These are phyloP conservation scores for Formica aserva DNA, from an alignment of 2,888 invertebrate species.

Conservation along the genomic window DNA sequence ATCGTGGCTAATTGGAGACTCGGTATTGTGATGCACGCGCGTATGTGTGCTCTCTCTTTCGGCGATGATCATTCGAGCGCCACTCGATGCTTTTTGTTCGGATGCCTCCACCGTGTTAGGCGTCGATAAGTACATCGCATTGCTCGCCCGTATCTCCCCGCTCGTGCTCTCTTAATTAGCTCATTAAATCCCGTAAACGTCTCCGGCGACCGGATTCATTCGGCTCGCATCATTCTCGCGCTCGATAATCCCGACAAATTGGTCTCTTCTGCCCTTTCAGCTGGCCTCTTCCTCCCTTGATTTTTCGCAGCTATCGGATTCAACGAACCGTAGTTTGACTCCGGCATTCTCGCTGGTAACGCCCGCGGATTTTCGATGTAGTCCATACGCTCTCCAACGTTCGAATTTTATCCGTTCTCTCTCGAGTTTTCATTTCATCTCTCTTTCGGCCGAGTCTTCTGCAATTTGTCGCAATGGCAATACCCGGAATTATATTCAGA, in stretches of 20 bases:
- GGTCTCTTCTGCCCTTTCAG: conserved; percentile 67
- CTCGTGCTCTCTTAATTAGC: conserved; percentile 79
- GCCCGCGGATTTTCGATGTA: conserved; percentile 42
- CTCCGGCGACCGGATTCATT: conserved; percentile 38
- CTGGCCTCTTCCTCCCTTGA: conserved; percentile 61
- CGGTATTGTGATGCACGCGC: conserved; percentile 78
- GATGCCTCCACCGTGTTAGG: conserved; percentile 69
- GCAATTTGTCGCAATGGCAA: conserved; percentile 40
- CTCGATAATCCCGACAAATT: conserved; percentile 67
- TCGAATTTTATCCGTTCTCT: conserved; percentile 9
- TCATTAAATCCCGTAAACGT: conserved; percentile 79
- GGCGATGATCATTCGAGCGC: conserved; percentile 78
- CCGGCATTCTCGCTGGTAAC: conserved; percentile 27
- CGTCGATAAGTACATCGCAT: conserved; percentile 68
- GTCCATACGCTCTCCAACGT: conserved; percentile 35
- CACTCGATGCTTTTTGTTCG: conserved; percentile 78
- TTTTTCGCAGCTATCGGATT: conserved; percentile 66
- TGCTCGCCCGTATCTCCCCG: conserved; percentile 58
- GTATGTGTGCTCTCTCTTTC: conserved; percentile 69
- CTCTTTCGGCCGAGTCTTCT: conserved; percentile 41
- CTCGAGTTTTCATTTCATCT: conserved; percentile 25
- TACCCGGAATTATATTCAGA: conserved; percentile 61
- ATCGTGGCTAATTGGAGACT: conserved; percentile 85
- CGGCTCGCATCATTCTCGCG: conserved; percentile 50
- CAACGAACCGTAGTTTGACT: conserved; percentile 46